Evolutionary conservation across 2,888 invertebrate species (phyloP), one percentile per base, ranked within the genome.

Genomic region (Hemithea aestivaria): DNA sequence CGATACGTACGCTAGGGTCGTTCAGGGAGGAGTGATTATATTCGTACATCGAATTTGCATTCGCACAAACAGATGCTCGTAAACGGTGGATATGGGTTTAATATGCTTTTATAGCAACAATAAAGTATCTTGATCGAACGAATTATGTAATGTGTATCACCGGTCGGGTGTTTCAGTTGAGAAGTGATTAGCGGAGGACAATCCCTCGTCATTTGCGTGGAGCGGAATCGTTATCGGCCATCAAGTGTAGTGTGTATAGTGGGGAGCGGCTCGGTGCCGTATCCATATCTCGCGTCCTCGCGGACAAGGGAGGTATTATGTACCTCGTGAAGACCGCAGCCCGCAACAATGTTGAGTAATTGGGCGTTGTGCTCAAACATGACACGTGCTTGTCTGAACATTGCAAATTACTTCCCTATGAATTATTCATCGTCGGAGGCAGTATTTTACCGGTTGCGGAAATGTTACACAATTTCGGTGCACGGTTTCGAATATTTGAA

Each of bases 11-110:
- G 51, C 55, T 48, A 53, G 32, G 48, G 53, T 56, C 58, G 62
- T 63, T 66, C 51, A 42, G 51, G 53, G 43, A 51, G 53, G 58
- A 63, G 66, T 66, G 66, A 72, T 73, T 73, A 69, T 66, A 72
- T 65, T n/a, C n/a, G n/a, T n/a, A n/a, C n/a, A 68, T 53, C 56
- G 58, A 64, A 69, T 70, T 72, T 66, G 63, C 68, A 72, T 75
- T 72, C 63, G 58, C 56, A 66, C 63, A 65, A 69, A 66, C 59
- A 64, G 59, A 53, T 53, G 48, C 49, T 56, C 56, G 58, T 61
- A 55, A 67, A 63, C 52, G 51, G 46, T 54, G 53, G 53, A 60
- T 53, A 65, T 56, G 39, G 40, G 52, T 58, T 52, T 51, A 53
- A 53, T 52, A 48, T 57, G 53, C 52, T 63, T 61, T 56, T 47